These are phyloP conservation scores for Lamellibrachia luymesi DNA, from an alignment of 1,140 invertebrate species.

Conservation along the genomic window DNA sequence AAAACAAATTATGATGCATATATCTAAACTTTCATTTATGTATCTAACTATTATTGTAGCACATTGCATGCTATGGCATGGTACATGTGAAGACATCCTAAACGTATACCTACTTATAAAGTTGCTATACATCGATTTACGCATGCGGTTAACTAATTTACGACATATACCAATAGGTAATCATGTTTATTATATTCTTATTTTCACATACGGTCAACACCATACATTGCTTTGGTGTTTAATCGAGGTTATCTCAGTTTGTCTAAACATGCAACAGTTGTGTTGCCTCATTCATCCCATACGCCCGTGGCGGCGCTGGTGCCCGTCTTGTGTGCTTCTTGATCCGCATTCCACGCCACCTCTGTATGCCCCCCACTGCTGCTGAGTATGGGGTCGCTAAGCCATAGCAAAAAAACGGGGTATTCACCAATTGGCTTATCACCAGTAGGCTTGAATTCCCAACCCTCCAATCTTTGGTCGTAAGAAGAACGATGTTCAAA, in stretches of 20 bases:
- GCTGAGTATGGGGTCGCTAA: background rate
- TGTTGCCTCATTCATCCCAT: too few species aligned
- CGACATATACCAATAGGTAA: too few species aligned
- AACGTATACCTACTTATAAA: too few species aligned
- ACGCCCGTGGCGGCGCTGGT: background rate
- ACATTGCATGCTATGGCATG: too few species aligned
- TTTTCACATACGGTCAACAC: too few species aligned
- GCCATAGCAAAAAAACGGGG: background rate
- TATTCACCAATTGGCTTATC: too few species aligned
- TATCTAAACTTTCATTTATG: background rate
- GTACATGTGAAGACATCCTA: too few species aligned
- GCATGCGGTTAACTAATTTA: too few species aligned
- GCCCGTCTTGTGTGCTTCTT: background rate
- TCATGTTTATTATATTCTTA: too few species aligned
- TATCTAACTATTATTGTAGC: too few species aligned
- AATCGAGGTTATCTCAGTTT: background rate
- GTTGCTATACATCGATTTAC: too few species aligned
- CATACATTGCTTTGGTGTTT: too few species aligned
- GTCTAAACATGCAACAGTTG: background rate
- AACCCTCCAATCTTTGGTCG: background rate
- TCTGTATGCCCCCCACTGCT: background rate
- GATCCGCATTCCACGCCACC: background rate
- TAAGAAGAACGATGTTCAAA: background rate
- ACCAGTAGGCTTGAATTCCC: background rate
- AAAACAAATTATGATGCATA: background rate